phyloP scores from a whole-genome alignment of 2,888 invertebrate genomes.

The Erpobdella octoculata region DNA sequence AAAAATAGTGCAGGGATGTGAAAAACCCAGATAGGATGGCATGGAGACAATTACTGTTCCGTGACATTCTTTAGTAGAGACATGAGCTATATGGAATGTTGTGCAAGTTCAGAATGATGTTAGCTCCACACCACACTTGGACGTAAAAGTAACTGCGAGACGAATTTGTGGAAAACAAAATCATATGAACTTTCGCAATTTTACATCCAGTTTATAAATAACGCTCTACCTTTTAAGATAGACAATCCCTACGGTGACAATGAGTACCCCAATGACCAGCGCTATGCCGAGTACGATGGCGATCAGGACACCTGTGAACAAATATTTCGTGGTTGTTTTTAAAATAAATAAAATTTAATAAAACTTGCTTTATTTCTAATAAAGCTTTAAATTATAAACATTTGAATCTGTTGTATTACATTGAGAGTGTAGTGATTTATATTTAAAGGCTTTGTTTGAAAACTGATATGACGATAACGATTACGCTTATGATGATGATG shows the following conservation, averaged over 20 bases:
- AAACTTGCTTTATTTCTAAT: not conserved
- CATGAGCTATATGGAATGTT: too few species aligned
- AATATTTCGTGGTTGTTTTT: not conserved
- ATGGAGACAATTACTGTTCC: too few species aligned
- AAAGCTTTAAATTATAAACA: not conserved
- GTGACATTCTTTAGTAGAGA: too few species aligned
- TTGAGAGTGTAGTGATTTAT: too few species aligned
- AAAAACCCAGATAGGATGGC: too few species aligned
- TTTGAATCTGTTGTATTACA: not conserved
- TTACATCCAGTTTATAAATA: not conserved
- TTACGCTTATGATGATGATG: not conserved
- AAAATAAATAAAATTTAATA: not conserved
- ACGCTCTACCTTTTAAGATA: constrained; percentile 36
- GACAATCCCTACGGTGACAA: constrained; percentile 38
- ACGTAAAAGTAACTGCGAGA: too few species aligned
- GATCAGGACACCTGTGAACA: constrained; percentile 35
- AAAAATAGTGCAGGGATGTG: too few species aligned
- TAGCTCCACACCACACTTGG: too few species aligned
- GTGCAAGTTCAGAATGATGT: too few species aligned
- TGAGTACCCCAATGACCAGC: constrained; percentile 37
- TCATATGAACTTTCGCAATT: too few species aligned
- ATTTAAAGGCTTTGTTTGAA: too few species aligned
- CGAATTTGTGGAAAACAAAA: too few species aligned
- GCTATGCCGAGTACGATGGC: constrained; percentile 39
- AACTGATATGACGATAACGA: not conserved